Evolutionary conservation across 2,797 vertebrate genomes (phyloP), one percentile per base, ranked within the genome.

Genomic region (Bradypus variegatus): DNA sequence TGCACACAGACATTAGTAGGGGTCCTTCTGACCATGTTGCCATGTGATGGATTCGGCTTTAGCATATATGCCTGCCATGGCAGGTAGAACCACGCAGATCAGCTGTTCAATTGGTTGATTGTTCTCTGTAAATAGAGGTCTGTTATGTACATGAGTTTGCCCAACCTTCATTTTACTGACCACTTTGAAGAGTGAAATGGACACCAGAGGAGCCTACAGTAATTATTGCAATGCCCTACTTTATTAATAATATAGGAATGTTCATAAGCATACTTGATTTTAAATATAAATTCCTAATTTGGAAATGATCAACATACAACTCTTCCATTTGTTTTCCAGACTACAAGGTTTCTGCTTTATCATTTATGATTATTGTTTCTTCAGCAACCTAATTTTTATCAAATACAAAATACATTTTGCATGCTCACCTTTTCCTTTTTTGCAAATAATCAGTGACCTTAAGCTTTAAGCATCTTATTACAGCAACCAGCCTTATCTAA

Each of bases 321-420:
- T 78, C 9, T 55, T 67, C 62, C 73, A 55, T 58, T 58, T 69
- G n/a, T 87, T 89, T 85, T 77, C 88, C 69, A 25, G 64, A 60
- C 85, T 48, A 10, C 31, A 45, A 89, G 82, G 67, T 50, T 86
- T 86, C 76, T 80, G 11, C n/a, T 45, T 94, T 92, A 90, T 92
- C 75, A 73, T 84, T 92, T 65, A 88, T 55, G n/a, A 50, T 77
- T 90, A 90, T 87, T 91, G 90, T 94, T 89, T 95, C 73, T 92
- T 93, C 12, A 21, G 90, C 84, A 93, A 88, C 77, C 72, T 84
- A 90, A 67, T 93, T 86, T 93, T 96, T 95, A 86, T 91, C 93
- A 79, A 94, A 85, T 80, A 91, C 1, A 0, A 83, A 89, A 80
- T 88, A 60, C 88, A 80, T 89, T 92, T 85, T 73, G 48, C 60